Evolutionary conservation across 2,888 invertebrate genomes (phyloP).

Genomic region (Sinhomidia bicolor): DNA sequence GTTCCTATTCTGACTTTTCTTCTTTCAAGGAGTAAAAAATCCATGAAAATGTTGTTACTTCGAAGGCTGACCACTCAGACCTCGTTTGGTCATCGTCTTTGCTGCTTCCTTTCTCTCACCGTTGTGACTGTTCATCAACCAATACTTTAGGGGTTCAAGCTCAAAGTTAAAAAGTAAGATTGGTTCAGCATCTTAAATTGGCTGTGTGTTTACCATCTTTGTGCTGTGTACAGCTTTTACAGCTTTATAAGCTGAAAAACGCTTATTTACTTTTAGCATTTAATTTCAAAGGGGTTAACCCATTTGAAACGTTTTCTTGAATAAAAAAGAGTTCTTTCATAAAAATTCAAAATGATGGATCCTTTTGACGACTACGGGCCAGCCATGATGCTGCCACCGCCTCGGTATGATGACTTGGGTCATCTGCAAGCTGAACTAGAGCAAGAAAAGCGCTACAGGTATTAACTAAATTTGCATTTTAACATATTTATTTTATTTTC

Average conservation of each 20-base stretch:
- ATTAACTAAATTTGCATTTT: neutral
- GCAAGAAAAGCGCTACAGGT: conserved; percentile 79
- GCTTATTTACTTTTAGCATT: no score
- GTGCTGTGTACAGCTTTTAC: no score
- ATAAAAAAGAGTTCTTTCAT: neutral
- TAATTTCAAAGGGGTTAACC: neutral
- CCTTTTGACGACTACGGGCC: conserved; percentile 61
- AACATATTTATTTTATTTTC: no score
- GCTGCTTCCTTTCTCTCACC: neutral
- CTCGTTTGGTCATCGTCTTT: conserved; percentile 68
- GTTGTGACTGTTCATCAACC: neutral
- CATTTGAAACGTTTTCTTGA: neutral
- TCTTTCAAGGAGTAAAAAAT: neutral
- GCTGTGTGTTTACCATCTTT: no score
- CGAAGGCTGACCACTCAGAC: conserved; percentile 67
- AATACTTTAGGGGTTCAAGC: conserved; percentile 18
- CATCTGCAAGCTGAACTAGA: conserved; percentile 79
- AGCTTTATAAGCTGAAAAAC: no score
- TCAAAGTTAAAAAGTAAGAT: no score
- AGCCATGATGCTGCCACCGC: conserved; percentile 49
- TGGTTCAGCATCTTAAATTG: no score
- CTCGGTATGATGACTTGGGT: conserved; percentile 79
- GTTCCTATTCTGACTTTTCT: neutral
- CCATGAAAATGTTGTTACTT: conserved; percentile 49
- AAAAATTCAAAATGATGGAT: conserved; percentile 49